Evolutionary conservation across 2,797 vertebrate genomes (phyloP), one percentile per base, ranked within the genome.

Genomic region (Hyperoplus lanceolatus): DNA sequence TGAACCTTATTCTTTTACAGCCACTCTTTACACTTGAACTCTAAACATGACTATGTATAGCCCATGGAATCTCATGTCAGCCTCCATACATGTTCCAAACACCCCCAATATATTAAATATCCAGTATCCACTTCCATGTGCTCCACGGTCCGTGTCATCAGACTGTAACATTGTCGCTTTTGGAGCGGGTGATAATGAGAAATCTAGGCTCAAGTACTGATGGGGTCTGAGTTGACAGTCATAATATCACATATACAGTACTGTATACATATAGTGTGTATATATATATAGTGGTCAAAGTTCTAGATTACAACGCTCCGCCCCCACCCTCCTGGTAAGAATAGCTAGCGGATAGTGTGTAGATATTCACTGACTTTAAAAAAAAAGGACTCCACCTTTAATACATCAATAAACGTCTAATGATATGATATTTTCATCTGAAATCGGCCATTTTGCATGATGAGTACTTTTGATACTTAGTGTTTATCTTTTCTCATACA

Each of bases 111-210:
- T 56, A 82, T 85, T 89, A 77, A 70, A 84, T 82, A 75, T 75
- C 76, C 70, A 3, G 55, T 68, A 59, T 93, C 62, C 0, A 8
- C 71, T 90, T 87, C 46, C 80, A 4, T 4, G 61, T 73, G 81
- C 72, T 75, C 60, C 56, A n/a, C 3, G 57, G 80, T 71, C 53
- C 0, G 83, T 85, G 87, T 89, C 82, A 77, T 89, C 88, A 81
- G 80, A 81, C 87, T 86, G 87, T 87, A 88, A 88, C 83, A 73
- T 45, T 82, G 86, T 83, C 86, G 70, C 59, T 67, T 83, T 36
- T 43, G 53, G 70, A 90, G 88, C 87, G 89, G 88, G 82, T 86
- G 88, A 85, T 92, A 85, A 86, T 81, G 84, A 51, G 83, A 66
- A 57, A 29, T 70, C 74, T 72, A 73, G 71, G 77, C 58, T 67